A percentile compares a stretch with the other conserved stretches of the same genome.
These are phyloP conservation scores for Myrmecophaga tridactyla DNA, from an alignment of 2,113 vertebrate genomes.

Conservation along the genomic window DNA sequence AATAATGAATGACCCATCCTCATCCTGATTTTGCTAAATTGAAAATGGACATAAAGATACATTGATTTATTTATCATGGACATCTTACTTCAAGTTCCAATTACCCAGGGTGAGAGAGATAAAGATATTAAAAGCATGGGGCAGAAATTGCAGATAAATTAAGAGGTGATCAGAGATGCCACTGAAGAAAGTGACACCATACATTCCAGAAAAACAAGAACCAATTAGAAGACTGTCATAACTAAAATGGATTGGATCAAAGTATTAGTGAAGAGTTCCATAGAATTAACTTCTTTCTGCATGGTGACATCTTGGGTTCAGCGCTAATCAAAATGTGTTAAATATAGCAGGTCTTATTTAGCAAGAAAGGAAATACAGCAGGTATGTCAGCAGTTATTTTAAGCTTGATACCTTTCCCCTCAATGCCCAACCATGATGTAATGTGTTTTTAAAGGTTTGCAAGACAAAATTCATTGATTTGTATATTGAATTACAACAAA, in stretches of 20 bases:
- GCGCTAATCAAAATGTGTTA: conserved; percentile 56
- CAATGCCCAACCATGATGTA: not conserved
- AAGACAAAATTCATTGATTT: not conserved
- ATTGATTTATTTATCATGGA: not conserved
- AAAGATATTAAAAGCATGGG: not conserved
- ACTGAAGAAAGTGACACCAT: not conserved
- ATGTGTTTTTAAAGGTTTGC: not conserved
- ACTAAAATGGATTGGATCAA: not conserved
- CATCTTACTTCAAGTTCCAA: conserved; percentile 19
- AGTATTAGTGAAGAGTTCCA: conserved; percentile 1
- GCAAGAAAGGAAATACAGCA: not conserved
- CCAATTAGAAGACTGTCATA: not conserved
- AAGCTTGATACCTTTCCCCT: not conserved
- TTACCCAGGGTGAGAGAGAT: not conserved
- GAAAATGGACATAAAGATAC: not conserved
- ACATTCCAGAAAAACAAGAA: not conserved
- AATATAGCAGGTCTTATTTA: conserved; percentile 4
- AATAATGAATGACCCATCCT: not conserved
- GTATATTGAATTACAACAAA: not conserved
- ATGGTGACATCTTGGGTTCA: not conserved
- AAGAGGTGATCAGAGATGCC: not conserved
- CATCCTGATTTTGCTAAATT: not conserved
- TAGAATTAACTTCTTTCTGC: conserved; percentile 1
- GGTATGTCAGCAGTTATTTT: not conserved
- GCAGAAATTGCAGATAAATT: not conserved